A percentile compares a stretch with the other conserved stretches of the same genome.
Conservation (phyloP, 2,113 vertebrate species). For the Malurus elegans region DNA sequence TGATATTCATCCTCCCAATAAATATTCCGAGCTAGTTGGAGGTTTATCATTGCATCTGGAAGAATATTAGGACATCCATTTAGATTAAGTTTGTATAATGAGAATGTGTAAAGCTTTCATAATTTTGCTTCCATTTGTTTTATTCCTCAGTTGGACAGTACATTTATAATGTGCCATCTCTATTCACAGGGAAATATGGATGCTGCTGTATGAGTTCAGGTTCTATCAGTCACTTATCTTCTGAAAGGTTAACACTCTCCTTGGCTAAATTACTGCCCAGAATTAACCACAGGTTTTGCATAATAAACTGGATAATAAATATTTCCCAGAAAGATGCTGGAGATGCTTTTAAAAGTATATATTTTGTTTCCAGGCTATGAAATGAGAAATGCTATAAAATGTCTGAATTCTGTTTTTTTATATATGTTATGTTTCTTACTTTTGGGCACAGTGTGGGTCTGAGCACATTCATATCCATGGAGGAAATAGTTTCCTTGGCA, state of each 20-base stretch:
- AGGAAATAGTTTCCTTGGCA: not conserved
- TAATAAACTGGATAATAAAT: not conserved
- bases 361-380: not conserved
- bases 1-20: conserved; percentile 65
- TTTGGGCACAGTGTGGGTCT: not conserved
- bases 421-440: not conserved
- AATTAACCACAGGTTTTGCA: not conserved
- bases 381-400: not conserved
- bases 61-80: conserved; percentile 61
- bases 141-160: conserved; percentile 26
- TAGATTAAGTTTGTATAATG: conserved; percentile 64
- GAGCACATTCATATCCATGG: not conserved
- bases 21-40: conserved; percentile 63
- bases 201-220: not conserved
- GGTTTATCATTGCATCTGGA: conserved; percentile 55
- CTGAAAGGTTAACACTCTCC: not conserved
- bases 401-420: not conserved
- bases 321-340: not conserved
- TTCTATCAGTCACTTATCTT: not conserved
- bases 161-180: not conserved
- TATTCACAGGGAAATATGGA: conserved; percentile 18
- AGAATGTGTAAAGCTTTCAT: conserved; percentile 43
- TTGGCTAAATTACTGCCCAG: conserved; percentile 15
- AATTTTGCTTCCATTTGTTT: conserved; percentile 49
- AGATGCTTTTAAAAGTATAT: not conserved